Conservation (phyloP, 1,140 invertebrate species). For the Tetramorium parvispinum region DNA sequence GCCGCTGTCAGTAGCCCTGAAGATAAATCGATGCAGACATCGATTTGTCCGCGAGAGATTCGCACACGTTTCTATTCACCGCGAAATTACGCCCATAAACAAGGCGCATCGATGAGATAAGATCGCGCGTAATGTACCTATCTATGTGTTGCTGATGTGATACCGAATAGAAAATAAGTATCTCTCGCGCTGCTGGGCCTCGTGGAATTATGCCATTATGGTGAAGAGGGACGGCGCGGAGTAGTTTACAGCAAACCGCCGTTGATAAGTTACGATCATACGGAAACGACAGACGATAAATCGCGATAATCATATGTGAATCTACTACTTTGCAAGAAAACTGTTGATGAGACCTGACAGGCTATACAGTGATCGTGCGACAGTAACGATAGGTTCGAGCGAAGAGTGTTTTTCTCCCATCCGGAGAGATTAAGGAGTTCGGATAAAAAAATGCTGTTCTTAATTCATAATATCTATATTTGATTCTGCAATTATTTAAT, state of each 20-base stretch:
- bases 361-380: neutral
- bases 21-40: slow-evolving; percentile 32
- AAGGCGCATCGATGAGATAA: slow-evolving; percentile 32
- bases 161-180: slow-evolving; percentile 12
- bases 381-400: neutral
- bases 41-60: slow-evolving; percentile 40
- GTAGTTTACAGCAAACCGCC: neutral
- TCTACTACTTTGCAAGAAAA: neutral
- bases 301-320: slow-evolving; percentile 12
- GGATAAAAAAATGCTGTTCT: neutral
- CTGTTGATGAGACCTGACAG: neutral
- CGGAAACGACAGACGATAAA: slow-evolving; percentile 17
- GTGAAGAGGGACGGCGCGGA: neutral
- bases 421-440: neutral
- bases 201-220: slow-evolving; percentile 42
- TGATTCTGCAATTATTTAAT: neutral
- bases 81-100: slow-evolving; percentile 47
- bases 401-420: neutral
- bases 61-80: slow-evolving; percentile 22
- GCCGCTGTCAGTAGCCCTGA: slow-evolving; percentile 21
- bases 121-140: slow-evolving; percentile 11
- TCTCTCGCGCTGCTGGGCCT: slow-evolving; percentile 1
- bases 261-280: slow-evolving; percentile 26
- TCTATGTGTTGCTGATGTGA: slow-evolving; percentile 16
- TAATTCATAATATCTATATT: neutral